Evolutionary conservation across 2,888 invertebrate species (phyloP), one percentile per base, ranked within the genome.

Genomic region (Drosophila prostipennis): DNA sequence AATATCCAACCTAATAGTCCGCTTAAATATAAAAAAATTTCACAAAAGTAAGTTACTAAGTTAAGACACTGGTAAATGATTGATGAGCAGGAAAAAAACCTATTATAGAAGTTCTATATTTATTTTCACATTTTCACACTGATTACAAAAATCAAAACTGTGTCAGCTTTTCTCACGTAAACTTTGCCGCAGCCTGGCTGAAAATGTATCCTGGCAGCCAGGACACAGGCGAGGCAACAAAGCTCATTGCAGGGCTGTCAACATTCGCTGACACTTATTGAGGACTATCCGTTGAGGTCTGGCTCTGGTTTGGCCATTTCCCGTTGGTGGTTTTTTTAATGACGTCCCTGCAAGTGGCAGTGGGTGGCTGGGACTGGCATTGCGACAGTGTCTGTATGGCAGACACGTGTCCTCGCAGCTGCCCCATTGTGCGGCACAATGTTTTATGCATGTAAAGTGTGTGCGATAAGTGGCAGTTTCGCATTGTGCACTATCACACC

Each of bases 251-350:
- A 42, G 23, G 37, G 70, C 43, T 75, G 84, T 67, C 54, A 57
- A 49, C 80, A 49, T 64, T 76, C 76, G 82, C 71, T 87, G 77
- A 73, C 72, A 85, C 73, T 81, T 85, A 85, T 87, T 85, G 77
- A 68, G 86, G 68, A 58, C 61, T 72, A 81, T 72, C 76, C 79
- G 82, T 37, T 56, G 36, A 65, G 72, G 76, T 72, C 61, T 71
- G 65, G 64, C 70, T 74, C 63, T 69, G 63, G 65, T 67, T 55
- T 51, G 61, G 19, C 70, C 63, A 60, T 59, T 75, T 68, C 36
- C 57, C 39, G 48, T 19, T 34, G 32, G 14, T 16, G 64, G 59
- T 46, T 45, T 49, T 51, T 40, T 37, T 43, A 48, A 43, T 56
- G 55, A 40, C 42, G 37, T 48, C 19, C 19, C 43, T 67, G 45